Conservation (phyloP, 2,888 invertebrate genomes). For the Aphidoletes aphidimyza region DNA sequence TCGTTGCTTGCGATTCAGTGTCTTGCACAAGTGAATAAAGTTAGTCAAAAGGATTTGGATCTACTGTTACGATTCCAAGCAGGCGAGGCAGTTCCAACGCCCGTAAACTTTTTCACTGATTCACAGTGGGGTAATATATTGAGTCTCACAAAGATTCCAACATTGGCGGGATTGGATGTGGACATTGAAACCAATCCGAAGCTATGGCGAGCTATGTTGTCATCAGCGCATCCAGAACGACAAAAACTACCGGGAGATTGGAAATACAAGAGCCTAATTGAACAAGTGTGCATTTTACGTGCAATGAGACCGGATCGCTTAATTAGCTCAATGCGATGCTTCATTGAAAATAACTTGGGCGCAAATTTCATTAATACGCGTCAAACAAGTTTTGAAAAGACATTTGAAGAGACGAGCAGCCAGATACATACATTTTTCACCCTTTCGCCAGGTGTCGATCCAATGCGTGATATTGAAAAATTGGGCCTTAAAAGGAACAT, state of each 20-base stretch:
- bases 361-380: conserved; percentile 82
- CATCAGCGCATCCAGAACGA: conserved; percentile 91
- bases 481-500: conserved; percentile 84
- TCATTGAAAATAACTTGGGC: conserved; percentile 90
- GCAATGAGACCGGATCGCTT: conserved; percentile 92
- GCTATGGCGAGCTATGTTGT: conserved; percentile 93
- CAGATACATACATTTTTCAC: conserved; percentile 93
- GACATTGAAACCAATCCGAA: conserved; percentile 78
- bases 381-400: conserved; percentile 83
- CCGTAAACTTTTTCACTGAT: conserved; percentile 85
- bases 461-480: conserved; percentile 90
- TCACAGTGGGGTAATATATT: conserved; percentile 85
- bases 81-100: conserved; percentile 77
- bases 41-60: conserved; percentile 82
- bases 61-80: conserved; percentile 88
- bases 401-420: conserved; percentile 85
- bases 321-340: conserved; percentile 85
- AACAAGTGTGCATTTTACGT: conserved; percentile 91
- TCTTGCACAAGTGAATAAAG: conserved; percentile 70
- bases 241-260: conserved; percentile 96
- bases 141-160: conserved; percentile 78
- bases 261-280: conserved; percentile 88
- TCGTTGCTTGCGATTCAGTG: conserved; percentile 88
- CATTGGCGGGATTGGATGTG: conserved; percentile 85
- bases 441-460: conserved; percentile 93